Evolutionary conservation across 2,113 vertebrate species (phyloP), one percentile per base, ranked within the genome.

Genomic region (Centropus unirufus): DNA sequence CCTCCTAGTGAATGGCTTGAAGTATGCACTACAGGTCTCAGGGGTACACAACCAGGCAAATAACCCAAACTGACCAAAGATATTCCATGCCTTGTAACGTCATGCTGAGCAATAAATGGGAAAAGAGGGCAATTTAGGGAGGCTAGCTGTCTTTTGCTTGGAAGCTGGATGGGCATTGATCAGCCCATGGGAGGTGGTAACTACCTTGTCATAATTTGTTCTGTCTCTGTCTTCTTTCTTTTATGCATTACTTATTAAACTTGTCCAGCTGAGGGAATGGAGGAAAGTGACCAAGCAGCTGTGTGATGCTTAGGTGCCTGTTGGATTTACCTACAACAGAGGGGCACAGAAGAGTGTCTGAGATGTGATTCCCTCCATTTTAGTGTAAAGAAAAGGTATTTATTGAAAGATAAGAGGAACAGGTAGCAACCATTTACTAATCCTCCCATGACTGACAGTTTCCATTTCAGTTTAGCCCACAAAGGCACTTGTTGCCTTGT

Each of bases 1-100:
- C 7, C 22, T 8, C 5, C 4, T 0, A 79, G 8, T 3, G 32
- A 74, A 39, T 5, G 62, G 4, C 4, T 0, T 55, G 12, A 11
- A 12, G 9, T 3, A 23, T 42, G 29, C 1, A 2, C 12, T 36
- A 12, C 4, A 52, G 13, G 6, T 67, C 30, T 4, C 0, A 7
- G 57, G 3, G 30, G 12, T 19, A 21, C 47, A 21, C 47, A 21
- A 47, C 47, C 47, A 70, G 58, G 44, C 6, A 64, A 4, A 14
- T 6, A 32, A 62, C 34, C 5, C 46, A 87, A 74, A 57, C 5
- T 32, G 74, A 26, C 3, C 23, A 44, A 20, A 40, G 30, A 34
- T 39, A 49, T 32, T 66, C 16, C 4, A 8, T 47, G 6, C 9
- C 10, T 2, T 52, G 20, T 9, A 21, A 47, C 20, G 47, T 21